Evolutionary conservation across 2,888 invertebrate species (phyloP), one percentile per base, ranked within the genome.

Genomic region (Drepana falcataria): DNA sequence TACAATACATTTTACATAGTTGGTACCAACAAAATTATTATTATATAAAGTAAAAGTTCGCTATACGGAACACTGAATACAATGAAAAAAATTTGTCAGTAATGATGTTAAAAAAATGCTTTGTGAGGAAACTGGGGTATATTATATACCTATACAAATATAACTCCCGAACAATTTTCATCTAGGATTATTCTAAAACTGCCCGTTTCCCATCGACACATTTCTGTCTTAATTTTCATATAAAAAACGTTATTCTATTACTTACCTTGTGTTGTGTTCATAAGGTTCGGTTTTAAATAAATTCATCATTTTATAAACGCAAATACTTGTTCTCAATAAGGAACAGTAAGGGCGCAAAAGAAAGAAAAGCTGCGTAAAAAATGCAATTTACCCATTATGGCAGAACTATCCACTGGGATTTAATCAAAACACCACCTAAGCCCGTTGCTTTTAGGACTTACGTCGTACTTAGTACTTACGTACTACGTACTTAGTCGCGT

Each of bases 21-120:
- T 80, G 78, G 78, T 75, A 79, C 75, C 77, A 79, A 80, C 78
- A 79, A 76, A 77, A 78, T 66, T 65, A 75, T 70, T 66, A 64
- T 60, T 59, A 53, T 58, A 59, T 61, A 66, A 64, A 35, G 7
- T 44, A 64, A 70, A 66, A 70, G 68, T 71, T 64, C 67, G 73
- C 62, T 64, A 68, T 54, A 55, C 63, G 59, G 63, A 69, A 63
- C 69, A 67, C 64, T 59, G 55, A 63, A 60, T 66, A 69, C 53
- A 51, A 35, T 35, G 48, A 66, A 62, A 59, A 63, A 44, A 6
- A 68, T 70, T 72, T 76, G 77, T 70, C 78, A 79, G 78, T 66
- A 60, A 51, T 52, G 40, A 53, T 51, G 49, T 54, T 52, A 55
- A 52, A 66, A 66, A 69, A 71, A 72, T 73, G 73, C 68, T 68